Evolutionary conservation across 2,888 invertebrate genomes (phyloP), one percentile per base, ranked within the genome.

Genomic region (Monopis laevigella): DNA sequence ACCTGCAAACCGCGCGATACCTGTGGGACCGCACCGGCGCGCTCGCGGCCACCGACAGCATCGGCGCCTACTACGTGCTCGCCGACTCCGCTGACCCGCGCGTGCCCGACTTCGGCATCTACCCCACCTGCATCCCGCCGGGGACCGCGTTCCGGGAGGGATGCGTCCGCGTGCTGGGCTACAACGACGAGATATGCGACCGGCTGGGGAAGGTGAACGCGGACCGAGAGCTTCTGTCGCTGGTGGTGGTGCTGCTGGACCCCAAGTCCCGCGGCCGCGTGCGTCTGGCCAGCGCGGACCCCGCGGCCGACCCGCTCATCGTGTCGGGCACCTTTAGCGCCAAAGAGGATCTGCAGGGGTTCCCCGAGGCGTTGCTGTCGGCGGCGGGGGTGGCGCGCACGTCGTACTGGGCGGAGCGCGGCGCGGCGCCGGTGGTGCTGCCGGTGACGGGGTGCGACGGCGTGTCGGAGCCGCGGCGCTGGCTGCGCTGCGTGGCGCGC

Each of bases 401-500:
- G 0, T 47, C 55, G 0, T 66, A 72, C 42, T 71, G 77, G 27
- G 57, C 46, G 21, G 19, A 43, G 1, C 63, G 61, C 45, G 50
- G 54, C 1, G 69, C 72, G 3, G 50, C 50, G 16, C 50, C 65
- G 2, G 46, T 75, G 3, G 54, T 69, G 24, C 45, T 70, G 1
- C 48, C 52, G 2, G 45, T 66, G 14, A 52, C 57, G 0, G 51
- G 45, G 3, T 77, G 77, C 46, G 46, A 50, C 1, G 49, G 54
- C 2, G 53, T 45, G 26, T 70, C 49, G 7, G 12, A 0, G 18
- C n/a, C 34, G 24, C 6, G 52, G 42, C 1, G 54, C 53, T 13
- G 75, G 51, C 64, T 81, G 60, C 69, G 58, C 40, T 87, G 87
- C 50, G 52, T 50, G 10, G 57, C 72, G 2, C 53, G 39, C 26